Evolutionary conservation across 1,140 invertebrate genomes (phyloP).

Genomic region (Psix sp.): DNA sequence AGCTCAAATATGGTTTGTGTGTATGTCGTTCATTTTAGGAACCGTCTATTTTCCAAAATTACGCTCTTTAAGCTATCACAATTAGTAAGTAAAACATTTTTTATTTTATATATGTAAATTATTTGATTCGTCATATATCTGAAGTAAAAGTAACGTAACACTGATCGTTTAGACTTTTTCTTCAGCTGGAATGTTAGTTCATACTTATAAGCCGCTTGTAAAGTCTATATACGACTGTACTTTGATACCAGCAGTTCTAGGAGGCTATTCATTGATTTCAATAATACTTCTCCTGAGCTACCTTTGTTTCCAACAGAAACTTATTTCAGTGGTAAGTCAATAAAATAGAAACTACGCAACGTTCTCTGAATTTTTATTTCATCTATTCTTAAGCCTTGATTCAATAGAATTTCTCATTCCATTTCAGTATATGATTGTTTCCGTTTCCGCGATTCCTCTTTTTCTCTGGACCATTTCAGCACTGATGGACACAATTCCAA

Average conservation of each 20-base stretch:
- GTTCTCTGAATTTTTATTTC: no score
- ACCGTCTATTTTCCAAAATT: constrained; percentile 31
- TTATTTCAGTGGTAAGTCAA: constrained; percentile 29
- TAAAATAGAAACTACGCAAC: constrained; percentile 3
- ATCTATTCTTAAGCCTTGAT: constrained; percentile 8
- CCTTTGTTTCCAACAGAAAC: constrained; percentile 39
- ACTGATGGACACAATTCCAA: constrained; percentile 41
- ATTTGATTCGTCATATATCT: no score
- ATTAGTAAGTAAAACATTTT: constrained; percentile 43
- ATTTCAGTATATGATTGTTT: constrained; percentile 36
- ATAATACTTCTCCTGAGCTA: constrained; percentile 40
- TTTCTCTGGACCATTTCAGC: constrained; percentile 43
- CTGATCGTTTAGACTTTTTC: constrained; percentile 27
- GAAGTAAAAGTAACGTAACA: no score
- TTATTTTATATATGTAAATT: background rate
- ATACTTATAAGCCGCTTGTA: constrained; percentile 33
- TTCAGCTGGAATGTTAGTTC: constrained; percentile 44
- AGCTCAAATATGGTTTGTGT: background rate
- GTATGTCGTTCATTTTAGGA: constrained; percentile 22
- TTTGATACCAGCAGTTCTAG: constrained; percentile 53
- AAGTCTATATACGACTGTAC: constrained; percentile 35
- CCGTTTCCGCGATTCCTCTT: constrained; percentile 11
- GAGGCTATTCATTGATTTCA: constrained; percentile 50
- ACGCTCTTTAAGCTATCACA: constrained; percentile 41
- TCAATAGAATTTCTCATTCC: constrained; percentile 5